phyloP scores from a whole-genome alignment of 2,113 vertebrate species.

The Sialia sialis region DNA sequence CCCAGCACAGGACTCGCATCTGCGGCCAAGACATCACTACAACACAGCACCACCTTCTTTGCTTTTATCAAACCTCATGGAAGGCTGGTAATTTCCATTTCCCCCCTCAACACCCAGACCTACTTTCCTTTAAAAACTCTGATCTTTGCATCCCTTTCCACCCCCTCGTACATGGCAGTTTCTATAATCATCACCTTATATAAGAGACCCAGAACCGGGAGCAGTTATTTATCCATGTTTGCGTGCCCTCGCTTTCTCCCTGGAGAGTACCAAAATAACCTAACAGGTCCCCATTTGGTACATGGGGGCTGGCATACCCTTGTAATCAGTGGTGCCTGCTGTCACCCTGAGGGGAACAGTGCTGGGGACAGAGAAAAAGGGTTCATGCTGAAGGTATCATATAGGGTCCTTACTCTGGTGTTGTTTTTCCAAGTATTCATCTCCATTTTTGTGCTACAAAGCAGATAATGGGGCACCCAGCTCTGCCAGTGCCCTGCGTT shows the following conservation, averaged over 20 bases:
- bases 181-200: conserved; percentile 45
- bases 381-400: neutral
- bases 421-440: too few species aligned
- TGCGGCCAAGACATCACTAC: neutral
- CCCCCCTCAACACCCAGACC: conserved; percentile 54
- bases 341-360: fast-evolving
- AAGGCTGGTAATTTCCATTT: conserved; percentile 34
- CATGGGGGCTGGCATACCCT: neutral
- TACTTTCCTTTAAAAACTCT: conserved; percentile 61
- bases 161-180: neutral
- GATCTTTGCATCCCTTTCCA: conserved; percentile 40
- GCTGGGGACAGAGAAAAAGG: neutral
- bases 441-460: neutral
- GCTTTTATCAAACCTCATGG: neutral
- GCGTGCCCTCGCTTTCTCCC: neutral
- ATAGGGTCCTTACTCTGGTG: neutral
- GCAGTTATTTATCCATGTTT: conserved; percentile 50
- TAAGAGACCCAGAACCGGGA: conserved; percentile 55
- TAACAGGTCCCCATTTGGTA: neutral
- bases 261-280: conserved; percentile 7
- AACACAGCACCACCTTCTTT: neutral
- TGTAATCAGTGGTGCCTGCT: neutral
- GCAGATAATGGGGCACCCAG: fast-evolving
- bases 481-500: neutral
- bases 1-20: fast-evolving